Base-by-base conservation (phyloP, 2,113 vertebrate genomes). In the Oreochromis tanganicae region DNA sequence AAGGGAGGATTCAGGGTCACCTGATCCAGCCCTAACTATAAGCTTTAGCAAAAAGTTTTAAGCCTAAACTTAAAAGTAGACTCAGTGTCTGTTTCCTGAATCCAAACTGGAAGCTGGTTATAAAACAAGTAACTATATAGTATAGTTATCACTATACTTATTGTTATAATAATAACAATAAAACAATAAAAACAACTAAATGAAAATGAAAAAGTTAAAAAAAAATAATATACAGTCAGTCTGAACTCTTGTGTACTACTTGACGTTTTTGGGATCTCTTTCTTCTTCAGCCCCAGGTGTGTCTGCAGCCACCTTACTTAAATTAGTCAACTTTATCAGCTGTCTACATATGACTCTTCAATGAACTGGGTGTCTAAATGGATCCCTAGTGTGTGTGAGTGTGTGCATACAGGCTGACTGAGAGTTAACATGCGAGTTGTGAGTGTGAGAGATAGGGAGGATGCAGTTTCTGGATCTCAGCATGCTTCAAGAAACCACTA, bases 401-500 rank as follows among this genome's bases (percentile, higher is more conserved):
- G 68, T 48, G 79, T 27, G 46, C 9, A 19, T 14, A 21, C n/a
- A 21, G 38, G 36, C 36, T 52, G 21, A 43, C 50, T 82, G 24
- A 78, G 38, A 27, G 61, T 41, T 41, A 71, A 66, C 71, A 17
- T 84, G 80, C 24, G 50, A n/a, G 80, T 63, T 85, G 81, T 75
- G 85, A 68, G 48, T 86, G 43, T 48, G 55, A 79, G 81, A 78
- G 59, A 90, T 32, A 80, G 66, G 66, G 66, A 19, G 32, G 29
- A 36, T 48, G 41, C 43, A 54, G 56, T 80, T 92, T 90, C 79
- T 93, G 83, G 79, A 89, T 81, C 83, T 91, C 91, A 89, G 78
- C 90, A 91, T 88, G 86, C 94, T 92, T 91, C 41, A 5, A 88
- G 85, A 87, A 90, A 87, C 54, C 61, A 87, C 88, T 54, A 93